Percentiles rank a stretch among this genome's conserved stretches.
phyloP scores from a whole-genome alignment of 2,113 vertebrate genomes.

The Rhinopomastus cyanomelas region DNA sequence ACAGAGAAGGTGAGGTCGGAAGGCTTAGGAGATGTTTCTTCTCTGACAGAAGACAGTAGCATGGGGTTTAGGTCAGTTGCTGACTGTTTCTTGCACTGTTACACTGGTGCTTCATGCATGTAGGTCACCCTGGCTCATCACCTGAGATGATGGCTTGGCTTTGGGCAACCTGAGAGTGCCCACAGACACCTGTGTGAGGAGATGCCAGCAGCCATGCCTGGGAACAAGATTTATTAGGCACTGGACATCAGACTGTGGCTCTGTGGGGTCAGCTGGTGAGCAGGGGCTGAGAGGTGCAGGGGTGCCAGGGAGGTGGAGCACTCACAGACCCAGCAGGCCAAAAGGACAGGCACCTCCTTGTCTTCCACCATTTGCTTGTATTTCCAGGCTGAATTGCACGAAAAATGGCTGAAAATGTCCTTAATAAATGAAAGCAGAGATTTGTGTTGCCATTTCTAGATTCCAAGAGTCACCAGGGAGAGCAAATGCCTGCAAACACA shows the following conservation, averaged over 20 bases:
- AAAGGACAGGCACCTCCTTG: background rate
- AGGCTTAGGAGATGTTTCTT: background rate
- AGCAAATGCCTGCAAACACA: fast-evolving
- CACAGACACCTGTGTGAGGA: background rate
- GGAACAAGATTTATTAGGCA: background rate
- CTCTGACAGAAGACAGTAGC: background rate
- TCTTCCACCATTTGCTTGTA: background rate
- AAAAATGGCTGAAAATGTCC: background rate
- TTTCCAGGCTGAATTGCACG: background rate
- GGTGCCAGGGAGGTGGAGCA: fast-evolving
- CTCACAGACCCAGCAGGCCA: fast-evolving
- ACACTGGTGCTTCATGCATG: background rate
- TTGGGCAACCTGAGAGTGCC: background rate
- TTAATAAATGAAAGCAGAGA: background rate
- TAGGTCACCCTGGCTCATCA: background rate
- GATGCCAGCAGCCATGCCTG: fast-evolving
- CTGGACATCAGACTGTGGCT: fast-evolving
- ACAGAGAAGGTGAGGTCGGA: background rate
- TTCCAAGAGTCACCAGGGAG: background rate
- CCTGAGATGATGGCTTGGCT: background rate
- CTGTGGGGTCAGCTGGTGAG: fast-evolving
- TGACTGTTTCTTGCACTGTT: background rate
- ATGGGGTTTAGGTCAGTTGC: background rate
- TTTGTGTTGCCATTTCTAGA: background rate
- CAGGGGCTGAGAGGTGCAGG: too few relatives aligned